Base-by-base conservation (phyloP, 2,113 vertebrate species). In the Spilogale gracilis region DNA sequence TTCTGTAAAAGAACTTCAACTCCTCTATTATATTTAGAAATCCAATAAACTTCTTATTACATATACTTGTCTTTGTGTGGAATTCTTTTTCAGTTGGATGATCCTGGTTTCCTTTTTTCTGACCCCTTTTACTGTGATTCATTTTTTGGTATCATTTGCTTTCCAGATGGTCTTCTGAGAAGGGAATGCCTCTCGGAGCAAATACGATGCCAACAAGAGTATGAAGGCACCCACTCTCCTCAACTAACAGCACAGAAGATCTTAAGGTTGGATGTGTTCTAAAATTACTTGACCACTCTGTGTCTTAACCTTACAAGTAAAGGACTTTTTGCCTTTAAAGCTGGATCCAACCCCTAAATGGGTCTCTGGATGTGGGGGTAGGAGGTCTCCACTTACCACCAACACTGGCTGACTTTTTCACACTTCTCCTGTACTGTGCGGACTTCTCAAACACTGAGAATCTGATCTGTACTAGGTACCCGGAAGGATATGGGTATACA, bases 1-100 rank as follows among this genome's bases (percentile, higher is more conserved):
- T 98, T 98, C 98, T 97, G 98, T 98, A 98, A 98, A 98, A 98
- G 97, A 98, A 98, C 96, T 98, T 97, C 98, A 98, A 98, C 97
- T 98, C 98, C 98, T 98, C 98, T 94, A 95, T 97, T 96, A 91
- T 96, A 96, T 95, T 97, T 98, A 97, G 95, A 97, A 98, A 94
- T 94, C 83, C 94, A 98, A 98, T 98, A 98, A 98, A 98, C 90
- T 97, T 65, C 96, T 98, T 98, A 98, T 97, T 98, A 97, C 97
- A 97, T 98, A 97, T 97, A 98, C 97, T 97, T 98, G 97, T 90
- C 97, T 96, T 71, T 0, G 83, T 98, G 98, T 98, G 95, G 97
- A 98, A 94, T 98, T 98, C 96, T 98, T 98, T 98, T 67, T 96
- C 92, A 98, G 97, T 95, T 3, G 23, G 96, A 97, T 97, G 97